Evolutionary conservation across 1,140 invertebrate species (phyloP).

Genomic region (Drosophila ogumai): DNA sequence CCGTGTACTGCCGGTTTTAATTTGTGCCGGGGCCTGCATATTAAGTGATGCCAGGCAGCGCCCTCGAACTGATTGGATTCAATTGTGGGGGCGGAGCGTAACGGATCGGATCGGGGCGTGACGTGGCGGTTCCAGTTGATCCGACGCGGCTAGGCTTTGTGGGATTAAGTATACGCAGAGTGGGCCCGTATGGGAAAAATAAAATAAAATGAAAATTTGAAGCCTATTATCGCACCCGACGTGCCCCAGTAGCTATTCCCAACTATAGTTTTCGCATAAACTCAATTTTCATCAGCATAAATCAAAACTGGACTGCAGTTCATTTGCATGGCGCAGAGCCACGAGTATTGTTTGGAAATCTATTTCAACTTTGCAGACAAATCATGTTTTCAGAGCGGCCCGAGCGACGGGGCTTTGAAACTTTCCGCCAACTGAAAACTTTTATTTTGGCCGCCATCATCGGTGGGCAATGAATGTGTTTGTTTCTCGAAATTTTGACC

Average conservation of each 20-base stretch:
- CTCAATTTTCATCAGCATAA: slow-evolving; percentile 44
- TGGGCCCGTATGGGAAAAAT: slow-evolving; percentile 37
- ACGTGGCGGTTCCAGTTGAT: slow-evolving; percentile 38
- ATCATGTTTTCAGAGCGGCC: slow-evolving; percentile 23
- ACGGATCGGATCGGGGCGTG: slow-evolving; percentile 8
- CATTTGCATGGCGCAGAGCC: slow-evolving; percentile 15
- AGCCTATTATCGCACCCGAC: slow-evolving; percentile 19
- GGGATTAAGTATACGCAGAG: slow-evolving; percentile 52
- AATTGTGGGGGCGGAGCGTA: slow-evolving; percentile 40
- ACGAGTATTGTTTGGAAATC: slow-evolving; percentile 31
- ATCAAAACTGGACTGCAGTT: slow-evolving; percentile 31
- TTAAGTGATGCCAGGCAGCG: slow-evolving; percentile 48
- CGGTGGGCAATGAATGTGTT: slow-evolving; percentile 16
- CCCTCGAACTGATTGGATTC: slow-evolving; percentile 49
- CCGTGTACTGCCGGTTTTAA: slow-evolving; percentile 60
- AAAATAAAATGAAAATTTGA: slow-evolving; percentile 35
- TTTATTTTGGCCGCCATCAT: slow-evolving; percentile 17
- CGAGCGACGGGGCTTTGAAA: slow-evolving; percentile 11
- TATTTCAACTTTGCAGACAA: slow-evolving; percentile 56
- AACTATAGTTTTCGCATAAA: slow-evolving; percentile 12
- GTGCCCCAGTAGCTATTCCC: neutral
- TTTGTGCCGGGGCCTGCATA: slow-evolving; percentile 72
- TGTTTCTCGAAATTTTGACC: neutral
- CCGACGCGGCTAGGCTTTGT: slow-evolving; percentile 22
- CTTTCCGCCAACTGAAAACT: slow-evolving; percentile 27